A percentile compares a stretch with the other conserved stretches of the same genome.
phyloP scores from a whole-genome alignment of 2,113 vertebrate genomes.

The Callopanchax toddi region DNA sequence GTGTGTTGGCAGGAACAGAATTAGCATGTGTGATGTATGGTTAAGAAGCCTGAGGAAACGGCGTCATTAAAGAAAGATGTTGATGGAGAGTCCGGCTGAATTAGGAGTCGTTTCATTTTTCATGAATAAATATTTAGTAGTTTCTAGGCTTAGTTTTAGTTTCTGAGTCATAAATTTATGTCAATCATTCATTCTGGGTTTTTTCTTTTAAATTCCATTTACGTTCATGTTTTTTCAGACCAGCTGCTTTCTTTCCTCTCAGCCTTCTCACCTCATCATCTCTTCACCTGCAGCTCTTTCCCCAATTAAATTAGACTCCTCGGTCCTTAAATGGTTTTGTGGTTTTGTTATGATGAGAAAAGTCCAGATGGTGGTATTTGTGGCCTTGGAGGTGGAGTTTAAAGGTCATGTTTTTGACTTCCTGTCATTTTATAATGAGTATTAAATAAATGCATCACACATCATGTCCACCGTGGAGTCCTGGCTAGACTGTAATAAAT shows the following conservation, averaged over 20 bases:
- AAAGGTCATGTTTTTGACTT: neutral
- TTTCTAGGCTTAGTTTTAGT: neutral
- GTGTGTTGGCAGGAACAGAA: slow-evolving; percentile 3
- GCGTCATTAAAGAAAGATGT: neutral
- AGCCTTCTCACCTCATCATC: neutral
- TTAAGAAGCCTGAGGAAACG: neutral
- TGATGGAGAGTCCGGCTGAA: neutral
- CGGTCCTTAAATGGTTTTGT: neutral
- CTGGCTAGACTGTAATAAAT: too few relatives aligned
- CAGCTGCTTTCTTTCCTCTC: neutral
- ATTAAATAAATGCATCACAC: too few relatives aligned
- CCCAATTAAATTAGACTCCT: neutral
- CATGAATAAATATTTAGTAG: neutral
- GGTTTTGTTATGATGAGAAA: neutral
- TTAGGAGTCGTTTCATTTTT: neutral
- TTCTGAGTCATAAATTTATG: neutral
- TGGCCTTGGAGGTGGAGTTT: too few relatives aligned
- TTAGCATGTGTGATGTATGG: neutral
- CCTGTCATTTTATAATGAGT: too few relatives aligned
- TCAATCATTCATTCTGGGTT: neutral
- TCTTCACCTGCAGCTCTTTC: neutral
- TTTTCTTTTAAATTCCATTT: neutral
- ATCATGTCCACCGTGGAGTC: too few relatives aligned
- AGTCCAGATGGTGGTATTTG: neutral
- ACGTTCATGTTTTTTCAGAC: neutral